These are phyloP conservation scores for Venusia cambrica DNA, from an alignment of 2,888 invertebrate genomes.

Conservation along the genomic window DNA sequence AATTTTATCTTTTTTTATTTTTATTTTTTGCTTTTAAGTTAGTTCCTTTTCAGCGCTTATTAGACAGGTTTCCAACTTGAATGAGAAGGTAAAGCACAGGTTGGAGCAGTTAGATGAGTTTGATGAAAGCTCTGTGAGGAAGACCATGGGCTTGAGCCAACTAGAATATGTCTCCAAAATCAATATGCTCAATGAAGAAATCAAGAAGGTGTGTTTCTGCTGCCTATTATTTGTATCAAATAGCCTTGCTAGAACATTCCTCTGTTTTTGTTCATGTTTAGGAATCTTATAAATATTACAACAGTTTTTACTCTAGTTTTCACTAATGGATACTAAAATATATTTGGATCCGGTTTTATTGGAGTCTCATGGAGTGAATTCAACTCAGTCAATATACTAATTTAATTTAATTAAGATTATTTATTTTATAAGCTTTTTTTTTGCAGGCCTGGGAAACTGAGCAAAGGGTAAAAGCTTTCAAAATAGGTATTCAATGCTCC, in stretches of 20 bases:
- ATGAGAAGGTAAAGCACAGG: slow-evolving; percentile 93
- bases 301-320: no score
- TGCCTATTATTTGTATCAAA: neutral
- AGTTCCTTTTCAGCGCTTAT: slow-evolving; percentile 85
- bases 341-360: no score
- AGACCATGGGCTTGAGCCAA: slow-evolving; percentile 94
- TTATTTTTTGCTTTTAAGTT: slow-evolving; percentile 66
- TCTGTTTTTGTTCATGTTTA: no score
- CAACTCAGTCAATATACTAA: no score
- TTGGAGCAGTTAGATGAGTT: slow-evolving; percentile 97
- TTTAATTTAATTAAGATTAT: no score
- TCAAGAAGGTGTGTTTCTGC: slow-evolving; percentile 81
- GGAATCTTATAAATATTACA: no score
- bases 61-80: slow-evolving; percentile 89
- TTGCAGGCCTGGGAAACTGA: slow-evolving; percentile 95
- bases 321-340: no score
- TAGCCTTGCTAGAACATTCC: no score
- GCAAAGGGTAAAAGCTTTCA: slow-evolving; percentile 96
- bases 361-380: no score
- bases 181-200: slow-evolving; percentile 94
- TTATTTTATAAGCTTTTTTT: neutral
- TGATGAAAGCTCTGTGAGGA: slow-evolving; percentile 93
- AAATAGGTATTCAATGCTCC: slow-evolving; percentile 98
- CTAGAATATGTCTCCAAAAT: slow-evolving; percentile 95
- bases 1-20: slow-evolving; percentile 24